These are phyloP conservation scores for Chesias legatella DNA, from an alignment of 2,888 invertebrate genomes.

Conservation along the genomic window DNA sequence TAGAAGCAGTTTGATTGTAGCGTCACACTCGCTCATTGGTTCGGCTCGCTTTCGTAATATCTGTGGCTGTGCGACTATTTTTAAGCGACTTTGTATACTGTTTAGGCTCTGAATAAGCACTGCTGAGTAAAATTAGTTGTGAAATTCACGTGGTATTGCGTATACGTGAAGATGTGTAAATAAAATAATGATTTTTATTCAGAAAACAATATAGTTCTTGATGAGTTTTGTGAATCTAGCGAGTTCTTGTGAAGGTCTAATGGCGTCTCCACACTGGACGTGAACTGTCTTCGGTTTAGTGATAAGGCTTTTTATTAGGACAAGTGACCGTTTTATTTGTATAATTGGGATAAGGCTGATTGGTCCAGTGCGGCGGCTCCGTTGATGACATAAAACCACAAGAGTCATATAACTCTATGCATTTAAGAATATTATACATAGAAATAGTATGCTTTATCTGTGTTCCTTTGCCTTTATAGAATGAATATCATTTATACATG, in stretches of 20 bases:
- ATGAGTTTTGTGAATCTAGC: background rate
- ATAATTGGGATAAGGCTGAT: conserved; percentile 19
- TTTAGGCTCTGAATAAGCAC: conserved; percentile 16
- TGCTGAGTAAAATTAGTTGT: conserved; percentile 8
- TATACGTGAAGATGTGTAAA: conserved; percentile 14
- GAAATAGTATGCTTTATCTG: conserved; percentile 2
- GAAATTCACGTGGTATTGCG: conserved; percentile 2
- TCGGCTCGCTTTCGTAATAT: too few relatives aligned
- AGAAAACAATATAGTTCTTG: background rate
- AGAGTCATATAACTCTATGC: conserved; percentile 14
- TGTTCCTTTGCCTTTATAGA: conserved; percentile 5
- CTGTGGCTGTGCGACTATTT: background rate
- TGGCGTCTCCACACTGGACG: conserved; percentile 19
- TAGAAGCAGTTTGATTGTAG: too few relatives aligned
- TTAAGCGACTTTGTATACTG: conserved; percentile 3
- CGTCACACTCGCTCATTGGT: too few relatives aligned
- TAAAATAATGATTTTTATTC: conserved; percentile 3
- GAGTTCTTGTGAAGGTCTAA: conserved; percentile 4
- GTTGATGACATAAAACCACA: conserved; percentile 11
- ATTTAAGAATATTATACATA: conserved; percentile 18
- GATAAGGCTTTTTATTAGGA: conserved; percentile 21
- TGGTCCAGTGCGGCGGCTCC: conserved; percentile 20
- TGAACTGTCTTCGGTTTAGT: conserved; percentile 23
- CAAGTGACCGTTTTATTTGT: conserved; percentile 6
- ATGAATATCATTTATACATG: background rate